Evolutionary conservation across 2,797 vertebrate species (phyloP).

Genomic region (Enteromius viviparus): DNA sequence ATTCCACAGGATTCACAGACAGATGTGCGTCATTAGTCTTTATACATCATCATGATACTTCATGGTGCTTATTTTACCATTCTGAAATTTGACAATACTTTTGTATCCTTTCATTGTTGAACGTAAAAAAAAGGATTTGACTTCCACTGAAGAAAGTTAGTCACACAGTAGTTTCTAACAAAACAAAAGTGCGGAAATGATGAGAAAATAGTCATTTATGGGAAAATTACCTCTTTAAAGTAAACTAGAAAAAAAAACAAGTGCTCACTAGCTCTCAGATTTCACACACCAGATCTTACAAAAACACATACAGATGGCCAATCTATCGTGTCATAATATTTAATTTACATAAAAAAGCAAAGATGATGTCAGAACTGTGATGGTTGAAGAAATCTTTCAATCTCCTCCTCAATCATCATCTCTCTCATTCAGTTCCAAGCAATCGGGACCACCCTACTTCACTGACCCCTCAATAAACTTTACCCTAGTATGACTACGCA

Average conservation of each 20-base stretch:
- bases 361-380: slow-evolving; percentile 18
- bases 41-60: background rate
- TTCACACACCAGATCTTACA: slow-evolving; percentile 12
- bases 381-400: slow-evolving; percentile 15
- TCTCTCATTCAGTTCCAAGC: slow-evolving; percentile 22
- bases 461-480: slow-evolving; percentile 33
- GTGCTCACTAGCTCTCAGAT: background rate
- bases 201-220: background rate
- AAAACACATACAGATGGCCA: slow-evolving; percentile 19
- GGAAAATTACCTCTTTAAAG: background rate
- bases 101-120: background rate
- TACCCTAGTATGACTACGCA: slow-evolving; percentile 10
- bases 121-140: background rate
- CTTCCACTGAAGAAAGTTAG: background rate
- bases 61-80: background rate
- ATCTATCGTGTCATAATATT: slow-evolving; percentile 13
- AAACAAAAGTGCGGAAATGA: background rate
- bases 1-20: slow-evolving; percentile 11
- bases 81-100: background rate
- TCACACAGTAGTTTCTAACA: background rate
- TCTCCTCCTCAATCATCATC: slow-evolving; percentile 14
- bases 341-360: slow-evolving; percentile 15
- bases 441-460: slow-evolving; percentile 31
- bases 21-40: slow-evolving; percentile 15
- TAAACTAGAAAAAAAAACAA: slow-evolving; percentile 1